phyloP scores from a whole-genome alignment of 2,888 invertebrate species.

The Hemaris fuciformis region DNA sequence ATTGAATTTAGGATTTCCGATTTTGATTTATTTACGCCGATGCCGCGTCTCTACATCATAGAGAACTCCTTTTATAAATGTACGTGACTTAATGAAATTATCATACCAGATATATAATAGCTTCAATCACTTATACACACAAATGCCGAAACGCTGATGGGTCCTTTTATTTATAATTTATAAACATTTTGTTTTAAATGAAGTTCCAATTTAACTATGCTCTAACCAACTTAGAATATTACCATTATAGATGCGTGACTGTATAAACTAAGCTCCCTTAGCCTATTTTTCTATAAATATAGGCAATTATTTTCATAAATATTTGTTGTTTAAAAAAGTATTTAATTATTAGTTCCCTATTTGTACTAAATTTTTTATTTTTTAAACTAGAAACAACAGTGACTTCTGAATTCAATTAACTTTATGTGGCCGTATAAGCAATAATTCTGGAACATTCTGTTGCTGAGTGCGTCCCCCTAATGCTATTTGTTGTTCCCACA shows the following conservation, averaged over 20 bases:
- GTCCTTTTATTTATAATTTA: too few species aligned
- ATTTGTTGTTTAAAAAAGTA: too few species aligned
- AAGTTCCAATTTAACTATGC: too few species aligned
- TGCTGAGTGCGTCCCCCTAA: background rate
- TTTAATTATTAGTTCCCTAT: background rate
- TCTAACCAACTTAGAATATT: background rate
- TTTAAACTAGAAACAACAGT: background rate
- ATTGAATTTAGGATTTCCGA: too few species aligned
- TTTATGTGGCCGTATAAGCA: conserved; percentile 5
- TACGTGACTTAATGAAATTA: background rate
- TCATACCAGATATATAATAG: background rate
- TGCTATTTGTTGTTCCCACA: background rate
- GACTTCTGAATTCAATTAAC: conserved; percentile 11
- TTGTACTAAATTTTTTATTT: background rate
- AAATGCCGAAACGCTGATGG: too few species aligned
- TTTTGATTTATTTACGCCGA: too few species aligned
- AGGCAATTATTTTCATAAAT: too few species aligned
- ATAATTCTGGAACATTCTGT: background rate
- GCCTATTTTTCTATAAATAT: background rate
- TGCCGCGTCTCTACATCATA: too few species aligned
- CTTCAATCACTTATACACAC: too few species aligned
- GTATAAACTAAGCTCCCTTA: background rate
- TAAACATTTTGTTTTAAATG: too few species aligned
- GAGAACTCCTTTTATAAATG: background rate
- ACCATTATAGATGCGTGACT: background rate